Percentiles rank a stretch among this genome's conserved stretches.
Evolutionary conservation across 2,797 vertebrate species (phyloP).

Genomic region (Rhinichthys osculus): DNA sequence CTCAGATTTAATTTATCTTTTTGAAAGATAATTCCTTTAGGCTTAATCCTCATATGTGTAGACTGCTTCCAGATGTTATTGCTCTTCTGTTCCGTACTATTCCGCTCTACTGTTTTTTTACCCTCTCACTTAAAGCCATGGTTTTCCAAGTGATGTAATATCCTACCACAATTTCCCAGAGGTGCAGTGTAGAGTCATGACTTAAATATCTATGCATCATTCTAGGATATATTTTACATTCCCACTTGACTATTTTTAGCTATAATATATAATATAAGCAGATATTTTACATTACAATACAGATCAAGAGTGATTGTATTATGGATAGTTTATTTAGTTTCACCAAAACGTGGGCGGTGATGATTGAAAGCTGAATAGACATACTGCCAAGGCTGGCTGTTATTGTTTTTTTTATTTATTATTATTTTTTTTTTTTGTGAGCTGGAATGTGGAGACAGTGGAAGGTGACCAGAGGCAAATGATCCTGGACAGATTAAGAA

Average conservation of each 20-base stretch:
- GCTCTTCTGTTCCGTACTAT: background rate
- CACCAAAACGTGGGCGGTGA: background rate
- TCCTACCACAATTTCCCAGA: slow-evolving; percentile 16
- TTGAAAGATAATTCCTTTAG: background rate
- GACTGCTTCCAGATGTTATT: slow-evolving; percentile 36
- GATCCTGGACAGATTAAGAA: background rate
- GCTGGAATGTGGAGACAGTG: background rate
- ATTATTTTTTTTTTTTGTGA: background rate
- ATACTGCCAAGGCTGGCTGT: too few species aligned
- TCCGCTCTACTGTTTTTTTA: background rate
- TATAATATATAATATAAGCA: background rate
- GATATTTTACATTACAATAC: slow-evolving; percentile 1
- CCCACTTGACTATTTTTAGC: slow-evolving; percentile 15
- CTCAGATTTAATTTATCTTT: background rate
- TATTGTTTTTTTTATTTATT: background rate
- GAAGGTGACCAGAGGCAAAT: background rate
- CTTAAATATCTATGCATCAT: slow-evolving; percentile 22
- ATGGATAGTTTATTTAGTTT: background rate
- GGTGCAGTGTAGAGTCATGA: slow-evolving; percentile 20
- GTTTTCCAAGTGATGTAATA: slow-evolving; percentile 31
- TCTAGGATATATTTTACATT: background rate
- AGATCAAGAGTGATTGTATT: background rate
- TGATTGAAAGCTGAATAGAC: background rate
- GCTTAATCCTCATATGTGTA: background rate
- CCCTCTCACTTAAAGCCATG: background rate